Evolutionary conservation across 1,140 invertebrate genomes (phyloP).

Genomic region (Cardiocondyla obscurior): DNA sequence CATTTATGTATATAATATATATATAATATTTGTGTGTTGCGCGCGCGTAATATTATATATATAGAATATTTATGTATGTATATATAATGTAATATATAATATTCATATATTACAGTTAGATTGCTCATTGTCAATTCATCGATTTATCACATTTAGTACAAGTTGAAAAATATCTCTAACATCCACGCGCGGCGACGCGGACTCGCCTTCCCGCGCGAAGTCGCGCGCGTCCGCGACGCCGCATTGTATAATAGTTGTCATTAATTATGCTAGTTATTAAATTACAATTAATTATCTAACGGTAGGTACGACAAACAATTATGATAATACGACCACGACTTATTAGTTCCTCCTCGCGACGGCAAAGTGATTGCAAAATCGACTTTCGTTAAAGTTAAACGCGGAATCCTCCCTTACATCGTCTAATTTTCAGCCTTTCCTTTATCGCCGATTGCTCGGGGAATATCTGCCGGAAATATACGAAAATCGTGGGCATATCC

Average conservation of each 20-base stretch:
- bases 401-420: neutral
- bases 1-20: conserved; percentile 77
- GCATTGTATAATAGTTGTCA: conserved; percentile 36
- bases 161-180: conserved; percentile 84
- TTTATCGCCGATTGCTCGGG: conserved; percentile 27
- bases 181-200: conserved; percentile 72
- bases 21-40: conserved; percentile 63
- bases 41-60: conserved; percentile 60
- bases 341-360: conserved; percentile 55
- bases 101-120: conserved; percentile 81
- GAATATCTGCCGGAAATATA: neutral
- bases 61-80: conserved; percentile 68
- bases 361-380: conserved; percentile 79
- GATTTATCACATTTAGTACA: conserved; percentile 84
- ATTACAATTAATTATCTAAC: conserved; percentile 74
- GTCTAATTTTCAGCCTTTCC: conserved; percentile 19
- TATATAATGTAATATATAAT: conserved; percentile 67
- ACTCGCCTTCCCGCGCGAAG: neutral
- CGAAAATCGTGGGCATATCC: neutral
- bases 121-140: conserved; percentile 84
- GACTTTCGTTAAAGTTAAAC: conserved; percentile 67
- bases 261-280: conserved; percentile 66
- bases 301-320: conserved; percentile 80
- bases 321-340: conserved; percentile 78
- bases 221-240: conserved; percentile 30